These are phyloP conservation scores for Bos indicus DNA, from an alignment of 2,113 vertebrate genomes.

Conservation along the genomic window DNA sequence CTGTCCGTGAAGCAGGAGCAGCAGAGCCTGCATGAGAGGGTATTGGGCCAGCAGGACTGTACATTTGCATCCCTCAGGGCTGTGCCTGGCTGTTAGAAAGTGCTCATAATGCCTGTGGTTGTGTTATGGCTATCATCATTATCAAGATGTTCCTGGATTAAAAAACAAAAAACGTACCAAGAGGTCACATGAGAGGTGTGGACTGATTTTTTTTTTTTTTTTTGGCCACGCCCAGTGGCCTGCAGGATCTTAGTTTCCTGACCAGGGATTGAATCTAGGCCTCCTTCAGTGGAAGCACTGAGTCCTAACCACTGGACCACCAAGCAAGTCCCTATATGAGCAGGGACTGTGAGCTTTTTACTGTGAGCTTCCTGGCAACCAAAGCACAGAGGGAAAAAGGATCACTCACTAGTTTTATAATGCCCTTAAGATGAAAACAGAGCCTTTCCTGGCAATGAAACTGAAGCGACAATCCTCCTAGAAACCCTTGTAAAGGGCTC, in stretches of 20 bases:
- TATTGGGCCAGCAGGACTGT: accelerated
- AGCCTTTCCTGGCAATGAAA: not conserved
- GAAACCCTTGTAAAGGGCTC: not conserved
- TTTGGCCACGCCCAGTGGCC: not conserved
- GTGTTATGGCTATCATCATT: not conserved
- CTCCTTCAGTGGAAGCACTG: not conserved
- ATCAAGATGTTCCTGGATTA: not conserved
- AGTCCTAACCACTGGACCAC: not conserved
- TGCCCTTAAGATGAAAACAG: not conserved
- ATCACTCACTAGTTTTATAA: not conserved
- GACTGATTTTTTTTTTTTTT: not conserved
- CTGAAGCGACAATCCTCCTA: not conserved
- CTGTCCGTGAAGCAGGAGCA: not conserved
- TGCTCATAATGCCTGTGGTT: not conserved
- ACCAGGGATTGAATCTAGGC: not conserved
- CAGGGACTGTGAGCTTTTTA: not conserved
- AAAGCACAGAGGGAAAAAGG: not conserved
- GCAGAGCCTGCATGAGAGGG: too few species aligned
- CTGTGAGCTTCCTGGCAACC: not conserved
- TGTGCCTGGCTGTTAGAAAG: not conserved
- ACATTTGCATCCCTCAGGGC: not conserved
- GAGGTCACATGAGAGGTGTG: not conserved
- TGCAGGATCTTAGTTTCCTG: not conserved
- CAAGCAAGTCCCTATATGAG: not conserved
- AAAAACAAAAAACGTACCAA: not conserved